Evolutionary conservation across 2,113 vertebrate species (phyloP).

Genomic region (Tiliqua scincoides): DNA sequence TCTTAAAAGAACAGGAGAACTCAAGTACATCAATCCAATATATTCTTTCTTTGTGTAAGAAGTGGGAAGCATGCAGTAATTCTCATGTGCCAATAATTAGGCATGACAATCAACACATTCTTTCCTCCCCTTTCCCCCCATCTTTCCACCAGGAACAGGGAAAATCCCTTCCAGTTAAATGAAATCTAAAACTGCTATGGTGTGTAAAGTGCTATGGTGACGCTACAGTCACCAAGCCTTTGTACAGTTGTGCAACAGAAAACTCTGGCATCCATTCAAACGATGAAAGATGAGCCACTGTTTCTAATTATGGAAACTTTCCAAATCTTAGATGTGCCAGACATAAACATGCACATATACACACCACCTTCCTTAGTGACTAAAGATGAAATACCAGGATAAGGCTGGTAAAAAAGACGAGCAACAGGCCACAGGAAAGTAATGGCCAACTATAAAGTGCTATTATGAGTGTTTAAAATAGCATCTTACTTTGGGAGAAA

Average conservation of each 20-base stretch:
- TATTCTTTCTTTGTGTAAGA: slow-evolving; percentile 22
- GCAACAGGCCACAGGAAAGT: slow-evolving; percentile 21
- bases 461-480: not conserved
- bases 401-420: slow-evolving; percentile 30
- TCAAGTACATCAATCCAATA: not conserved
- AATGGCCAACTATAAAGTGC: not conserved
- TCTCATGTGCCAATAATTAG: slow-evolving; percentile 34
- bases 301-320: slow-evolving; percentile 53
- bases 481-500: not conserved
- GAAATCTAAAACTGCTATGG: slow-evolving; percentile 54
- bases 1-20: slow-evolving; percentile 29
- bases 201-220: slow-evolving; percentile 47
- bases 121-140: not conserved
- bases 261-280: slow-evolving; percentile 66
- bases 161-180: slow-evolving; percentile 58
- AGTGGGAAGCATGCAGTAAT: slow-evolving; percentile 30
- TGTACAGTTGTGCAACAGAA: slow-evolving; percentile 55
- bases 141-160: slow-evolving; percentile 36
- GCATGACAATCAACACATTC: slow-evolving; percentile 35
- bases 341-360: slow-evolving; percentile 31
- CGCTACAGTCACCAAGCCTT: slow-evolving; percentile 43
- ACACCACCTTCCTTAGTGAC: slow-evolving; percentile 32
- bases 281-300: slow-evolving; percentile 51
- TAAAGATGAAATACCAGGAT: slow-evolving; percentile 33
- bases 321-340: slow-evolving; percentile 51